Conservation (phyloP, 2,797 vertebrate species). For the Lepus oiostolus region DNA sequence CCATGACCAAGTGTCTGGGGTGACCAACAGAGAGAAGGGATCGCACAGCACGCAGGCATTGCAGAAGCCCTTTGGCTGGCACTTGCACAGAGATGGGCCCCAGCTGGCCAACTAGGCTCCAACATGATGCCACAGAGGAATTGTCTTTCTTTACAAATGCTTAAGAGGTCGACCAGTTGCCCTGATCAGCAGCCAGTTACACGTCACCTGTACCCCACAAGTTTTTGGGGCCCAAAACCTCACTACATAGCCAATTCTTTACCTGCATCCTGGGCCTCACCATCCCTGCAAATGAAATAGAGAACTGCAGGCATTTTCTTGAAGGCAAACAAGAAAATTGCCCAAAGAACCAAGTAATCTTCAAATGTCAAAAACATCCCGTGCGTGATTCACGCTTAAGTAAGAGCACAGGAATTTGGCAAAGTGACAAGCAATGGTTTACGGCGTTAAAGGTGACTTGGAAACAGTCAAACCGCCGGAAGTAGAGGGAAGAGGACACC, state of each 20-base stretch:
- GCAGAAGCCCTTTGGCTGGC: not conserved
- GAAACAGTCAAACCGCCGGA: conserved; percentile 72
- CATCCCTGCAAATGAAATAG: conserved; percentile 55
- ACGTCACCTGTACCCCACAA: not conserved
- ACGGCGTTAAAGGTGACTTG: conserved; percentile 71
- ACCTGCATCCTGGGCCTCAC: not conserved
- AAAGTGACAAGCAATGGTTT: conserved; percentile 76
- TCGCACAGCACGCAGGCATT: not conserved
- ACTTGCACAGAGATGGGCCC: not conserved
- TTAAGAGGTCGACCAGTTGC: not conserved
- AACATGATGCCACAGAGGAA: not conserved
- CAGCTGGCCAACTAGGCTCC: not conserved
- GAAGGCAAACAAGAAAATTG: conserved; percentile 82
- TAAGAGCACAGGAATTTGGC: conserved; percentile 70
- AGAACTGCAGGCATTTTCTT: conserved; percentile 72
- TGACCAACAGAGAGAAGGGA: not conserved
- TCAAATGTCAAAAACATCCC: conserved; percentile 82
- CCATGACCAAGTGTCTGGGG: not conserved
- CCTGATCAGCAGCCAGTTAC: not conserved
- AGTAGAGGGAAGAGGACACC: conserved; percentile 43
- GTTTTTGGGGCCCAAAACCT: not conserved
- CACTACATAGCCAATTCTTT: not conserved
- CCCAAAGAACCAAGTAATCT: conserved; percentile 80
- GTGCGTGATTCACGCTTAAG: conserved; percentile 66
- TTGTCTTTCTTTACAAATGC: not conserved